These are phyloP conservation scores for Chloroceryle inda DNA, from an alignment of 2,797 vertebrate genomes.

Conservation along the genomic window DNA sequence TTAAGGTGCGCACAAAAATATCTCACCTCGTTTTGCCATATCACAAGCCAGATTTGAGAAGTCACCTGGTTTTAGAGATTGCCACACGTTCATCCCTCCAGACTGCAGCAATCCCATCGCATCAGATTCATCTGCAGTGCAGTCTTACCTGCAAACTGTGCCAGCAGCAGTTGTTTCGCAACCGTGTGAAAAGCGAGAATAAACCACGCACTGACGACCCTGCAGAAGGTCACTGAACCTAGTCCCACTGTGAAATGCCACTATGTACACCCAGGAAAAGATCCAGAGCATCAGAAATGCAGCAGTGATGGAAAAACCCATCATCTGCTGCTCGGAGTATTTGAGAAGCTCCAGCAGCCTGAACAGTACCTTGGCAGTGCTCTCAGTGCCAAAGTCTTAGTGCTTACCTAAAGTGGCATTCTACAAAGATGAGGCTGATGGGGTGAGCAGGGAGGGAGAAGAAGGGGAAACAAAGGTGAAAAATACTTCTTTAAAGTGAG, in stretches of 20 bases:
- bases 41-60: not conserved
- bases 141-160: constrained; percentile 81
- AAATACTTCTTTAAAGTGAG: not conserved
- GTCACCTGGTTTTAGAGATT: not conserved
- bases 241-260: constrained; percentile 66
- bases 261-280: constrained; percentile 69
- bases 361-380: not conserved
- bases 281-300: not conserved
- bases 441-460: not conserved
- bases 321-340: not conserved
- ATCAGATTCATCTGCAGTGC: constrained; percentile 31
- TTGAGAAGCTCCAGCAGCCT: not conserved
- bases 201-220: constrained; percentile 77
- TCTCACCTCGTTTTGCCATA: not conserved
- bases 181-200: constrained; percentile 71
- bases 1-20: not conserved
- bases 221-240: constrained; percentile 67
- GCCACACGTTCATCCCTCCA: not conserved
- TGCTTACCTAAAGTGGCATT: not conserved
- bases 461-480: not conserved
- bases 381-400: not conserved
- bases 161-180: constrained; percentile 38
- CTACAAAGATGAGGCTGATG: not conserved
- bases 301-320: not conserved
- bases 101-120: constrained; percentile 15